Evolutionary conservation across 2,888 invertebrate species (phyloP), one percentile per base, ranked within the genome.

Genomic region (Dinocampus coccinellae): DNA sequence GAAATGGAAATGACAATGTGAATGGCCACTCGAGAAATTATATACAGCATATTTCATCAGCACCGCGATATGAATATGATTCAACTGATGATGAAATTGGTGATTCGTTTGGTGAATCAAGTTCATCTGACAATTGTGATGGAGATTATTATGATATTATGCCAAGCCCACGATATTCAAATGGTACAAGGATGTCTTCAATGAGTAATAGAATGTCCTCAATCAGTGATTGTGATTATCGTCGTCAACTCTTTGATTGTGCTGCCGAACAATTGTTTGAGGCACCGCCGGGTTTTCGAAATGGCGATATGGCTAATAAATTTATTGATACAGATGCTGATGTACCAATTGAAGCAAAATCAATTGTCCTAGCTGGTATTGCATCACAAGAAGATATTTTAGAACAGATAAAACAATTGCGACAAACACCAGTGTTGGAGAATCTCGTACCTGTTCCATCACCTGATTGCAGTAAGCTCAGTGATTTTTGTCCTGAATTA

Each of bases 371-470:
- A 6, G 82, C 84, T 10, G 83, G 82, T 78, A 75, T 84, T 6
- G 80, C 83, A 7, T 82, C 84, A 2, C 82, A 86, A 58, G 82
- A 82, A 1, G 81, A 84, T 26, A 83, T 86, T 58, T 67, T 83
- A 33, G 79, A 81, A 13, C 83, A 83, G 10, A 84, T 83, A 13
- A 86, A 84, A 63, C 81, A 84, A 29, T 74, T 86, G 6, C 82
- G 81, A 9, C 82, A 70, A 70, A 86, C 86, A 3, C 83, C 85
- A 0, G 83, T 85, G 9, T 67, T 85, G 66, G 85, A 85, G 36
- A 84, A 85, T 77, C 78, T 86, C 2, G 78, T 85, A 20, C 80
- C 80, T 11, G 79, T 71, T 24, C 76, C 82, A 6, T 81, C 85
- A n/a, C 82, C 85, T 10, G 84, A 83, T 13, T 81, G 76, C 69